phyloP scores from a whole-genome alignment of 2,888 invertebrate genomes.

The Blomia tropicalis region DNA sequence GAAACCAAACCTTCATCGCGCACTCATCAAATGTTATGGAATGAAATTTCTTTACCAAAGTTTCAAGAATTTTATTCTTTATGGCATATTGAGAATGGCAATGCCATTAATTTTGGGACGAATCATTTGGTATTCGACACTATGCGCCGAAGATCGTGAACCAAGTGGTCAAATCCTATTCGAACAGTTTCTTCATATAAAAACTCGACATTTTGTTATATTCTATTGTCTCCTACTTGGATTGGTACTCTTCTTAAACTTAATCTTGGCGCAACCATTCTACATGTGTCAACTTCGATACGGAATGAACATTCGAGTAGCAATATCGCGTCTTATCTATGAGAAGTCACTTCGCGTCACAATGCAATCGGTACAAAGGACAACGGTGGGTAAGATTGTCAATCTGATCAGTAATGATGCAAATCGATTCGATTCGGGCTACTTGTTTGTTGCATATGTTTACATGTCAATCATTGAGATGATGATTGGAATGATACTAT shows the following conservation, averaged over 20 bases:
- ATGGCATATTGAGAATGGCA: background rate
- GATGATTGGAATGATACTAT: constrained; percentile 56
- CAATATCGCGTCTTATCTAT: constrained; percentile 63
- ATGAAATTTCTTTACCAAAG: background rate
- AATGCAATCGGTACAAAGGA: constrained; percentile 63
- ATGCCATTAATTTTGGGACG: background rate
- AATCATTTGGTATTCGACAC: background rate
- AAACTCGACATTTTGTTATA: background rate
- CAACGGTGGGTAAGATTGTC: constrained; percentile 77
- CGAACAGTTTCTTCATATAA: background rate
- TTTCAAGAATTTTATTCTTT: background rate
- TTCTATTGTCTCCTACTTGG: background rate
- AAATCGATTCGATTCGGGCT: constrained; percentile 70
- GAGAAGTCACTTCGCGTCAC: constrained; percentile 46
- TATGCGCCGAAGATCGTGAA: background rate
- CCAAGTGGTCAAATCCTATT: background rate
- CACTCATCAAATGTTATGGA: background rate
- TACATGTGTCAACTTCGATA: constrained; percentile 64
- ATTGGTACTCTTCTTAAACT: background rate
- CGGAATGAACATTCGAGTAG: constrained; percentile 44
- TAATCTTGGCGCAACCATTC: constrained; percentile 57
- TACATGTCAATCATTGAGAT: constrained; percentile 78
- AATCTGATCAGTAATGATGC: constrained; percentile 92
- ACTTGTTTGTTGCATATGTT: constrained; percentile 71
- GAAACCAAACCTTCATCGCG: background rate